Evolutionary conservation across 2,797 vertebrate genomes (phyloP).

Genomic region (Pachyuromys duprasi): DNA sequence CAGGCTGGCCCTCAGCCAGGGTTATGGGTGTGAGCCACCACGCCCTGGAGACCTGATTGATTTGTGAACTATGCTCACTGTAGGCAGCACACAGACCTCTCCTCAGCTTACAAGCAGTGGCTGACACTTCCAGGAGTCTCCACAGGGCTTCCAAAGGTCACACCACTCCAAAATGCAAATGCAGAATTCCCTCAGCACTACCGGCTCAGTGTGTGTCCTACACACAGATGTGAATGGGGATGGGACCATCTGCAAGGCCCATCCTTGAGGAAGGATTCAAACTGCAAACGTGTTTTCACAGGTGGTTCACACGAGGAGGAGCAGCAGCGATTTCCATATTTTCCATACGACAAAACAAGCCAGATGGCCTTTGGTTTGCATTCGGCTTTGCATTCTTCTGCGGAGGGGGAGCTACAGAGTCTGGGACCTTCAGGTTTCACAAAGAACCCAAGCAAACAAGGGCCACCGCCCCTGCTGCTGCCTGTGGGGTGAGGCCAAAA

Average conservation of each 20-base stretch:
- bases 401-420: background rate
- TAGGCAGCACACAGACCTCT: background rate
- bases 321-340: slow-evolving; percentile 67
- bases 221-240: background rate
- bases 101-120: background rate
- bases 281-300: slow-evolving; percentile 56
- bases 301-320: background rate
- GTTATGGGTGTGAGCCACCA: background rate
- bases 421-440: background rate
- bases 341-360: slow-evolving; percentile 52
- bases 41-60: background rate
- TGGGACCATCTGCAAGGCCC: background rate
- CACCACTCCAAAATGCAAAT: background rate
- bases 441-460: slow-evolving; percentile 10
- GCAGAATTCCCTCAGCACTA: background rate
- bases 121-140: background rate
- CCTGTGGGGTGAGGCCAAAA: background rate
- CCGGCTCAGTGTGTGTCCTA: background rate
- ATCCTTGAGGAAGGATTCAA: slow-evolving; percentile 56
- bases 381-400: slow-evolving; percentile 65
- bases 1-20: background rate
- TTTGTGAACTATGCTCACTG: background rate
- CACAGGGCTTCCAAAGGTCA: background rate
- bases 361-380: slow-evolving; percentile 45
- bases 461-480: background rate